Evolutionary conservation across 2,888 invertebrate genomes (phyloP).

Genomic region (Andrena trimmerana): DNA sequence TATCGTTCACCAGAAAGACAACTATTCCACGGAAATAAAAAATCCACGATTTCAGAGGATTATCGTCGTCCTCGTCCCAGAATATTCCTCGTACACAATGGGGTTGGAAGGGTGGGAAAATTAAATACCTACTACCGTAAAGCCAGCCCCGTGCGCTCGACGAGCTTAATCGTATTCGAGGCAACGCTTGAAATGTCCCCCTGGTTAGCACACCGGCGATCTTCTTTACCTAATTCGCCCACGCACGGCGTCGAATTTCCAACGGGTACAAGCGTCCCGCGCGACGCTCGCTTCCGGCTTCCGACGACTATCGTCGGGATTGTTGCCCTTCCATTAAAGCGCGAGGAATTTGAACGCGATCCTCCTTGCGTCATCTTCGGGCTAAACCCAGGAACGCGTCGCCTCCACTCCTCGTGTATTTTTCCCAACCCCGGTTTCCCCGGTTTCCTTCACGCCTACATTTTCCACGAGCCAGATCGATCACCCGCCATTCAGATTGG

Average conservation of each 20-base stretch:
- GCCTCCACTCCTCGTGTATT: too few relatives aligned
- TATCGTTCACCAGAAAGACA: too few relatives aligned
- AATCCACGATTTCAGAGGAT: neutral
- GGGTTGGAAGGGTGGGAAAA: slow-evolving; percentile 5
- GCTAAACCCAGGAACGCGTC: neutral
- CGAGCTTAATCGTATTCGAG: slow-evolving; percentile 33
- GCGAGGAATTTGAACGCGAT: slow-evolving; percentile 28
- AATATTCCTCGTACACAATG: slow-evolving; percentile 19
- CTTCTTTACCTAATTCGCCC: slow-evolving; percentile 23
- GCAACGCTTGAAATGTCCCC: slow-evolving; percentile 25
- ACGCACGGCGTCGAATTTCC: neutral
- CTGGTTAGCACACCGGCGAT: neutral
- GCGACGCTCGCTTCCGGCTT: neutral
- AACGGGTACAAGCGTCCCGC: neutral
- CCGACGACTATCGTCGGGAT: slow-evolving; percentile 35
- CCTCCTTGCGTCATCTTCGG: neutral
- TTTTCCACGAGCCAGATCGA: neutral
- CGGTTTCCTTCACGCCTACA: neutral
- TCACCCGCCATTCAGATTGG: neutral
- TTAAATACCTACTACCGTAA: slow-evolving; percentile 28
- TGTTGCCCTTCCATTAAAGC: slow-evolving; percentile 50
- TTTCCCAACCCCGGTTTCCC: too few relatives aligned
- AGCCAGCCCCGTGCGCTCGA: neutral
- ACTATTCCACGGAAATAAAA: neutral
- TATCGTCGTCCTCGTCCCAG: neutral